Evolutionary conservation across 2,113 vertebrate genomes (phyloP), one percentile per base, ranked within the genome.

Genomic region (Mungos mungo): DNA sequence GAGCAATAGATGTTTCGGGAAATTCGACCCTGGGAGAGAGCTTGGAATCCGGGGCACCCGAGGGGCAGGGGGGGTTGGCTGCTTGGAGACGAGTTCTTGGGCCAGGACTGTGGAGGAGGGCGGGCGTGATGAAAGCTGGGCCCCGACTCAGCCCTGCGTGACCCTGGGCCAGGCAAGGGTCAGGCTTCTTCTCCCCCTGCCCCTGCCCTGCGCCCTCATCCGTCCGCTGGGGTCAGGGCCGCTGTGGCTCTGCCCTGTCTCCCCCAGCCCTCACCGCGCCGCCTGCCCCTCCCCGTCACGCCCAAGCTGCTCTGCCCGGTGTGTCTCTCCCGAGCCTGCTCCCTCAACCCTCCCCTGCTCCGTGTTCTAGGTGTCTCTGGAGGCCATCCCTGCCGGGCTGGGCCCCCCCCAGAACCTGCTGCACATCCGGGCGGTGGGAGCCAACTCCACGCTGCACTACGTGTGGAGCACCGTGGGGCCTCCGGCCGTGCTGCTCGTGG

Each of bases 401-500:
- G 4, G 29, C 0, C 89, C 97, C 10, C 98, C 96, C 0, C 98
- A 98, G 8, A 99, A 98, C 89, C 96, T 99, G 90, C 98, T 99
- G 7, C 99, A 99, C 1, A 97, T 99, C 63, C 98, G 97, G 65
- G 99, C 99, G 0, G 97, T 98, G 68, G 99, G 99, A 1, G 35
- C 65, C 27, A 84, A 95, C 0, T 99, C 99, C 98, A 99, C 99
- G 0, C 98, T 99, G 96, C 99, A 99, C 98, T 99, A 98, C 81
- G 54, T 99, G 16, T 99, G 99, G 98, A 98, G 99, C 97, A 99
- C 98, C 98, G 98, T 98, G 6, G 99, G 99, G 25, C 99, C 99
- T 2, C 99, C 99, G 0, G 86, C 99, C 0, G 98, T 99, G 90
- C 98, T 99, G 60, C 91, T 99, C 4, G 98, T 99, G 60, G 99